A percentile compares a stretch with the other conserved stretches of the same genome.
phyloP scores from a whole-genome alignment of 2,888 invertebrate genomes.

The Apantesis nais region DNA sequence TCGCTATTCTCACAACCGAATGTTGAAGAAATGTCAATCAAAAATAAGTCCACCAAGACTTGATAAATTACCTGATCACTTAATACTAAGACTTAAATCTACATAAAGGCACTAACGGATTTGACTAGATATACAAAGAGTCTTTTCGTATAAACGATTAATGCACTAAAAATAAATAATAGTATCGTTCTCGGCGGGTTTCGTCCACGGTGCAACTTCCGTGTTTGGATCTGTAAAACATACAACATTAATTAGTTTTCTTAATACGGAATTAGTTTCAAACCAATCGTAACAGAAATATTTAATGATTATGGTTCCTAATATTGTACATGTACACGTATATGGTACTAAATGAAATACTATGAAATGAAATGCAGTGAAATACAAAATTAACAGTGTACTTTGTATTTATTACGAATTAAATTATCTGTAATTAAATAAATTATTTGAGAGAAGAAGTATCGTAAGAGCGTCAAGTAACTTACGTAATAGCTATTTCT shows the following conservation, averaged over 20 bases:
- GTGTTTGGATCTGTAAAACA: slow-evolving; percentile 69
- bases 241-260: slow-evolving; percentile 43
- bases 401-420: background rate
- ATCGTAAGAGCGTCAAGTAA: slow-evolving; percentile 22
- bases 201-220: slow-evolving; percentile 62
- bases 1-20: background rate
- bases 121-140: slow-evolving; percentile 83
- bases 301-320: background rate
- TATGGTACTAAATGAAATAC: no score
- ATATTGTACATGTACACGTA: no score
- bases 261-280: background rate
- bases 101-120: slow-evolving; percentile 77
- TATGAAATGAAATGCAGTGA: no score
- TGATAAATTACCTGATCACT: slow-evolving; percentile 33
- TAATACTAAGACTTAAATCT: slow-evolving; percentile 50
- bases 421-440: background rate
- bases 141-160: slow-evolving; percentile 78
- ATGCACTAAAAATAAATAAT: slow-evolving; percentile 67
- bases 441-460: background rate
- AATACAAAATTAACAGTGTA: background rate
- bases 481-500: slow-evolving; percentile 83
- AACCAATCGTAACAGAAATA: background rate
- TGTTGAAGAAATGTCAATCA: slow-evolving; percentile 13
- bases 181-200: slow-evolving; percentile 77
- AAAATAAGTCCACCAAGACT: slow-evolving; percentile 24